A percentile compares a stretch with the other conserved stretches of the same genome.
Evolutionary conservation across 37 sponge, comb jelly and placozoan genomes (phyloP).

Genomic region (Eunapius fragilis): DNA sequence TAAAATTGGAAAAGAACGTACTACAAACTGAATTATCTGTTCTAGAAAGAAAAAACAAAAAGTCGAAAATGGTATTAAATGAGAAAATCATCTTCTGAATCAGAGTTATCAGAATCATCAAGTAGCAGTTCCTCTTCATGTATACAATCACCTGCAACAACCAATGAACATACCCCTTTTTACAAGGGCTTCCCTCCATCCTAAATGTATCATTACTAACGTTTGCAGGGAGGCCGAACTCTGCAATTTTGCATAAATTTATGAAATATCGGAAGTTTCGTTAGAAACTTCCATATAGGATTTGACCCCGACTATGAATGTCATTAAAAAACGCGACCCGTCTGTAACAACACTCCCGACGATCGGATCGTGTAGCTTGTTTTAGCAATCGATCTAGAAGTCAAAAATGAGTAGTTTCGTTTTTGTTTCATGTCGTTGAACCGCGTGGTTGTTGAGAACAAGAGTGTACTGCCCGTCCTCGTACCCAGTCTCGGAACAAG

Average conservation of each 20-base stretch:
- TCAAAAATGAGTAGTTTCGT: too few relatives aligned
- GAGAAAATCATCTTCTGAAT: neutral
- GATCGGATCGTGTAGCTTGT: too few relatives aligned
- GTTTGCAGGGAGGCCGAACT: neutral
- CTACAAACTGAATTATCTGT: neutral
- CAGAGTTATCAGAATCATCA: neutral
- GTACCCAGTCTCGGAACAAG: too few relatives aligned
- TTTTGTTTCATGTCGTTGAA: too few relatives aligned
- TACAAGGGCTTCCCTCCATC: neutral
- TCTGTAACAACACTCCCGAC: too few relatives aligned
- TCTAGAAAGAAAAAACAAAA: slow-evolving; percentile 4
- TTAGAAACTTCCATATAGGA: too few relatives aligned
- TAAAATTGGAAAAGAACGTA: slow-evolving; percentile 2
- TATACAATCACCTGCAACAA: neutral
- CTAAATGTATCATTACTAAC: neutral
- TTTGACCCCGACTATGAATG: too few relatives aligned
- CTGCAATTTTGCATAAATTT: neutral
- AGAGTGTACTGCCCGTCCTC: too few relatives aligned
- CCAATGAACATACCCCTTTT: neutral
- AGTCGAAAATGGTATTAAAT: neutral
- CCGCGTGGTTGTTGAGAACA: too few relatives aligned
- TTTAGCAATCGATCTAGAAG: too few relatives aligned
- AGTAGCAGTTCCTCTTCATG: neutral
- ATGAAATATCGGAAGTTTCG: too few relatives aligned
- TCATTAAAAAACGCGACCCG: too few relatives aligned